Base-by-base conservation (phyloP, 2,113 vertebrate genomes). In the Zosterops hypoxanthus region DNA sequence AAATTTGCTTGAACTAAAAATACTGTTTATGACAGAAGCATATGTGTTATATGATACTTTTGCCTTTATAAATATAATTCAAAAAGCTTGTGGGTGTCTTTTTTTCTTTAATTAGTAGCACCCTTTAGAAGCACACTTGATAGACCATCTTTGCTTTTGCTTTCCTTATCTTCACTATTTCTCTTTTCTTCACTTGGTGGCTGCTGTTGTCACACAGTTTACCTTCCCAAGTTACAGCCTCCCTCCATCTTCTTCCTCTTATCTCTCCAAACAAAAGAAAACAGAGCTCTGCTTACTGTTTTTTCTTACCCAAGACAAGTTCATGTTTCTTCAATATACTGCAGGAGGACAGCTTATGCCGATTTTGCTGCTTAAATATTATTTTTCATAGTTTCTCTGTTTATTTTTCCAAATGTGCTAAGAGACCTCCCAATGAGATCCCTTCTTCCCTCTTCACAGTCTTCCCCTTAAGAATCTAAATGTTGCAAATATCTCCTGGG, bases 361-460 rank as follows among this genome's bases (percentile, higher is more conserved):
- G 85, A 81, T 95, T 97, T 97, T 93, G 12, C 82, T 92, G 89
- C 90, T 95, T 82, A 93, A 95, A 97, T 94, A 94, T 90, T 93
- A 92, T 94, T 93, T 96, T 92, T 96, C 64, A 52, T 86, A 41
- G 1, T 92, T 97, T 94, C 90, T 91, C 25, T 92, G 71, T 96
- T 96, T 97, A 92, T 96, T 97, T 96, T 95, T 95, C 75, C 66
- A 95, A 94, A 95, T 79, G 77, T 91, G 94, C 57, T 96, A 96
- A 94, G 78, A 95, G 84, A 94, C 94, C 86, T 95, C 95, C 88
- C 86, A 95, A 4, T 55, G 89, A 96, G 87, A 94, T 83, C 79
- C 33, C 26, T 75, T 93, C 82, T 88, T 94, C 71, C 42, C 63
- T 88, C 77, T 91, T 73, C 73, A 75, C 79, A 91, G 72, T 92